These are phyloP conservation scores for Ethmia dodecea DNA, from an alignment of 2,888 invertebrate genomes.

Conservation along the genomic window DNA sequence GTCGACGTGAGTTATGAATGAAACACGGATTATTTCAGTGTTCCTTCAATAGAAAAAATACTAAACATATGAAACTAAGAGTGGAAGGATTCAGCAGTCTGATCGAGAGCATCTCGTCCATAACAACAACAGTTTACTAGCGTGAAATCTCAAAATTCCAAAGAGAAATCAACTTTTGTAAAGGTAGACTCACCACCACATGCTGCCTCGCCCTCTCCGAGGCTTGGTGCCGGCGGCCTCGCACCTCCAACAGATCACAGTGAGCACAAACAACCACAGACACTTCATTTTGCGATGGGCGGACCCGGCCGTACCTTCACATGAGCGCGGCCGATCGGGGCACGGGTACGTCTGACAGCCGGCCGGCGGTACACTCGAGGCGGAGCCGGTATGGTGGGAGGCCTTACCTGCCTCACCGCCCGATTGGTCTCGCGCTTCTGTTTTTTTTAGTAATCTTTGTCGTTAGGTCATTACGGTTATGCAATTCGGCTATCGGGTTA, in stretches of 20 bases:
- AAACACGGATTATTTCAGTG: too few relatives aligned
- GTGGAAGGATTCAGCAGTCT: too few relatives aligned
- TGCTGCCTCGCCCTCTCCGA: constrained; percentile 90
- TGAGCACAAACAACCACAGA: constrained; percentile 74
- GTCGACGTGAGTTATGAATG: too few relatives aligned
- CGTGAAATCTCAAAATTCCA: neutral
- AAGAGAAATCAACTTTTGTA: neutral
- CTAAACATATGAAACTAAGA: too few relatives aligned
- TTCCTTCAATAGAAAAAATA: too few relatives aligned
- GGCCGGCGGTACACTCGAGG: constrained; percentile 42
- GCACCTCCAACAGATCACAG: constrained; percentile 71
- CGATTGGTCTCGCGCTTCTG: constrained; percentile 57
- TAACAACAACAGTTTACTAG: too few relatives aligned
- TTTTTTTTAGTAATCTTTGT: constrained; percentile 46
- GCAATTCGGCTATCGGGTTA: constrained; percentile 28
- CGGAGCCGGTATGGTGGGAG: constrained; percentile 65
- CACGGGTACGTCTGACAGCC: constrained; percentile 56
- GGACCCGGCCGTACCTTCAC: constrained; percentile 44
- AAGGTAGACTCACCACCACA: constrained; percentile 89
- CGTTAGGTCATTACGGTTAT: constrained; percentile 51
- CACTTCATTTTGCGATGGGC: constrained; percentile 73
- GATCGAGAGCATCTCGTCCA: too few relatives aligned
- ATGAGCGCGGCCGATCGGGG: constrained; percentile 62
- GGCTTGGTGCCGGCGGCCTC: constrained; percentile 78
- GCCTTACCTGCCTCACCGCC: constrained; percentile 59